Evolutionary conservation across 2,888 invertebrate species (phyloP), one percentile per base, ranked within the genome.

Genomic region (Megaustenia siamemsis): DNA sequence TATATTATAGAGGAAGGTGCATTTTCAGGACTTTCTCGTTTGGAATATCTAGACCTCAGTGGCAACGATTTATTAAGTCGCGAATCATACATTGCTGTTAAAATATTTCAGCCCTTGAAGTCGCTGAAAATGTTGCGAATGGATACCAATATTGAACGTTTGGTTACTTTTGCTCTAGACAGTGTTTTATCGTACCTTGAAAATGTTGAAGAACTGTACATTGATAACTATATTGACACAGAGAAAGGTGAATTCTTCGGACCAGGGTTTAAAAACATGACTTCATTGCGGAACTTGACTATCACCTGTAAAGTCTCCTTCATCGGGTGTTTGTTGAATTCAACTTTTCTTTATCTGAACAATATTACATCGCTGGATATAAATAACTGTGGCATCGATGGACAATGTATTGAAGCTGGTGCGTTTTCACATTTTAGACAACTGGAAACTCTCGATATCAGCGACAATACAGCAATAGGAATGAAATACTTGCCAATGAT

Each of bases 311-410:
- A 1, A 4, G 24, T 6, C n/a, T 60, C 40, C 24, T 3, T 21
- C 18, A n/a, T 77, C 10, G 24, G 4, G 15, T 21, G 0, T 4
- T 43, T 79, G 21, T 21, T 1, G 0, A 79, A 79, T 32, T 0
- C 45, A 21, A 79, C 79, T 12, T 79, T 79, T 32, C 28, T 18
- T 28, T 66, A 79, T 45, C 12, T 79, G n/a, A 43, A 21, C 12
- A 66, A 79, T 1, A 21, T 79, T 24, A 66, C 10, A 40, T 32
- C 10, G 1, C 21, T 79, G 0, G 6, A 32, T n/a, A 43, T 79
- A 0, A 66, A 66, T 24, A 24, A 66, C n/a, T 79, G 79, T 45
- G 21, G 15, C 24, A 4, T 79, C 2, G 0, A 32, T 0, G 79
- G 79, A 4, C 0, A 1, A 21, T 1, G 10, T 21, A 43, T 66